These are phyloP conservation scores for Leptonema lineaticorne DNA, from an alignment of 1,140 invertebrate species.

Conservation along the genomic window DNA sequence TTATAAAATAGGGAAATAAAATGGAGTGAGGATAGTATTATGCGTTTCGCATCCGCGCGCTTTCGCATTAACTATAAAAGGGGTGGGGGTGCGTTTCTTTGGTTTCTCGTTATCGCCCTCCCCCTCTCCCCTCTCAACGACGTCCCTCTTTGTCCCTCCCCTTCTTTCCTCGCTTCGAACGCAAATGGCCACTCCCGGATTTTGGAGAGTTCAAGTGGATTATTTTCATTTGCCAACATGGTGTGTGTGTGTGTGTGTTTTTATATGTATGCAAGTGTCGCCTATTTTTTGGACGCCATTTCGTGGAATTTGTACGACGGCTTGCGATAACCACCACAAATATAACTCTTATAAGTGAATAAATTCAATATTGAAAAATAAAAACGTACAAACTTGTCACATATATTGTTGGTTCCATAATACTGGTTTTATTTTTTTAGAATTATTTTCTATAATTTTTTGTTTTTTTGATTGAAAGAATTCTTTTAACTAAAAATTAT, in stretches of 20 bases:
- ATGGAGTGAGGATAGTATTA: too few species aligned
- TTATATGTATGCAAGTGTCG: too few species aligned
- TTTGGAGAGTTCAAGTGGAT: conserved; percentile 29
- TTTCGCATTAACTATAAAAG: conserved; percentile 5
- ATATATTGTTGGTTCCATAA: too few species aligned
- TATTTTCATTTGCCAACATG: conserved; percentile 22
- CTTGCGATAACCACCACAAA: not conserved
- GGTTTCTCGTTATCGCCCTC: conserved; percentile 38
- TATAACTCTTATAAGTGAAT: too few species aligned
- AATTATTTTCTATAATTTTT: too few species aligned
- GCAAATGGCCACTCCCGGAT: conserved; percentile 33
- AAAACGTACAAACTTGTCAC: too few species aligned
- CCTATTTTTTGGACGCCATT: conserved; percentile 27
- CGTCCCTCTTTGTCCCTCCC: conserved; percentile 6
- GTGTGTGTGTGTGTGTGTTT: too few species aligned
- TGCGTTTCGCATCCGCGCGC: conserved; percentile 21
- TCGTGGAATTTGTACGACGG: conserved; percentile 24
- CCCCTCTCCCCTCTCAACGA: conserved; percentile 28
- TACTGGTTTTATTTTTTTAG: too few species aligned
- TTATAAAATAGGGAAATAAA: too few species aligned
- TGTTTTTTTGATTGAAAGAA: too few species aligned
- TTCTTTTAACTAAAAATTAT: too few species aligned
- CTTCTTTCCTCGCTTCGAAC: not conserved
- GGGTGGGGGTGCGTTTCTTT: conserved; percentile 36
- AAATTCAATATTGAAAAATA: too few species aligned